A percentile compares a stretch with the other conserved stretches of the same genome.
Conservation (phyloP, 2,797 vertebrate genomes). For the Channallabes apus region DNA sequence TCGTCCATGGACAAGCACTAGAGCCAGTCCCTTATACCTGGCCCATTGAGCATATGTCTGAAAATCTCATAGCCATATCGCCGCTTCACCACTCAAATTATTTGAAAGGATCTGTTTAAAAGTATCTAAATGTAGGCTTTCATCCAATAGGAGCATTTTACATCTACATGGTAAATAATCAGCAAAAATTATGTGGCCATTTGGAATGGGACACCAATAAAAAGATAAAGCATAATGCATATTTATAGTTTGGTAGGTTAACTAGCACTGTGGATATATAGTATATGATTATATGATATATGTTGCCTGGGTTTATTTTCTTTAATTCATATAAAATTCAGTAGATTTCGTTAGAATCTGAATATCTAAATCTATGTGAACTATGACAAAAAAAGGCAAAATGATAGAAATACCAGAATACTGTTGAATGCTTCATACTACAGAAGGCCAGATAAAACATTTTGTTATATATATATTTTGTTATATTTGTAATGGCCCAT, state of each 20-base stretch:
- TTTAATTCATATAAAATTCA: neutral
- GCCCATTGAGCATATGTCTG: conserved; percentile 68
- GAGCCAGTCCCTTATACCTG: conserved; percentile 72
- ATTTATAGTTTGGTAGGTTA: neutral
- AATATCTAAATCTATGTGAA: neutral
- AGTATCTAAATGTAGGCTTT: conserved; percentile 73
- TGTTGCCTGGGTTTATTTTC: neutral
- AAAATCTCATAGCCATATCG: conserved; percentile 65
- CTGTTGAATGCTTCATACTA: neutral
- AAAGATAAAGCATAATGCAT: neutral
- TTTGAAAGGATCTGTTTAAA: conserved; percentile 76
- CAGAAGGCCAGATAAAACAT: neutral
- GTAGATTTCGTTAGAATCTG: neutral
- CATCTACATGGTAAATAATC: conserved; percentile 47
- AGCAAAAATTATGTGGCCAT: conserved; percentile 18
- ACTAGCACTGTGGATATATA: neutral
- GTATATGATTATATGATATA: neutral
- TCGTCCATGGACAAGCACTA: conserved; percentile 79
- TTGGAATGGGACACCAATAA: neutral
- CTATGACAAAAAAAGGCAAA: neutral
- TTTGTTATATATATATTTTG: neutral
- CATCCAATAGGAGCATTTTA: conserved; percentile 42
- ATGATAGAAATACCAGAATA: neutral
- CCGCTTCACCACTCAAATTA: conserved; percentile 66
- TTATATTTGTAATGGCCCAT: neutral